A percentile compares a stretch with the other conserved stretches of the same genome.
phyloP scores from a whole-genome alignment of 1,140 invertebrate species.

The Bombus vancouverensis region DNA sequence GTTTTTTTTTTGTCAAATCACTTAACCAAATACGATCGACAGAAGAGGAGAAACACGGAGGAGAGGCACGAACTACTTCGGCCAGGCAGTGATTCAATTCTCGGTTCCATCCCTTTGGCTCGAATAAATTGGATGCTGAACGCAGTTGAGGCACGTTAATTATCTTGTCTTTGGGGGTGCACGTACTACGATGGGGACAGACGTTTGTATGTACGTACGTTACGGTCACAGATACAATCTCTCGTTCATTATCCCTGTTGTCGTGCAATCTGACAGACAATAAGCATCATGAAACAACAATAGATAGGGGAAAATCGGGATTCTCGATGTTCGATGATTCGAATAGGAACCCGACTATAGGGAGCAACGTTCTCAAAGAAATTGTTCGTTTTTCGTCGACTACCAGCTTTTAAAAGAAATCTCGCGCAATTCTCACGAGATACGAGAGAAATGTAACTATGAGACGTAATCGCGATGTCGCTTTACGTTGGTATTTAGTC shows the following conservation, averaged over 20 bases:
- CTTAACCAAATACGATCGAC: background rate
- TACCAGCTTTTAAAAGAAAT: background rate
- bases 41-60: background rate
- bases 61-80: background rate
- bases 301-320: conserved; percentile 6
- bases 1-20: background rate
- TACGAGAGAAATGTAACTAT: background rate
- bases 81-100: background rate
- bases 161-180: conserved; percentile 37
- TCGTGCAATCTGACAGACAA: conserved; percentile 44
- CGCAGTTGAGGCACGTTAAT: conserved; percentile 48
- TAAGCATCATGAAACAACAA: conserved; percentile 45
- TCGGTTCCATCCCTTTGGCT: background rate
- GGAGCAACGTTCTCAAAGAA: background rate
- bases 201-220: conserved; percentile 26
- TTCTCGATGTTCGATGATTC: conserved; percentile 1
- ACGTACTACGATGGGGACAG: conserved; percentile 15
- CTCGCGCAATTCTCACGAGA: background rate
- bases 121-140: conserved; percentile 28
- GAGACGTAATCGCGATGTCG: background rate
- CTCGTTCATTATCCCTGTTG: conserved; percentile 43
- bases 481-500: background rate
- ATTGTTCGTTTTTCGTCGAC: conserved; percentile 7
- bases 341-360: background rate
- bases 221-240: conserved; percentile 35